Base-by-base conservation (phyloP, 2,797 vertebrate genomes). In the Alca torda region DNA sequence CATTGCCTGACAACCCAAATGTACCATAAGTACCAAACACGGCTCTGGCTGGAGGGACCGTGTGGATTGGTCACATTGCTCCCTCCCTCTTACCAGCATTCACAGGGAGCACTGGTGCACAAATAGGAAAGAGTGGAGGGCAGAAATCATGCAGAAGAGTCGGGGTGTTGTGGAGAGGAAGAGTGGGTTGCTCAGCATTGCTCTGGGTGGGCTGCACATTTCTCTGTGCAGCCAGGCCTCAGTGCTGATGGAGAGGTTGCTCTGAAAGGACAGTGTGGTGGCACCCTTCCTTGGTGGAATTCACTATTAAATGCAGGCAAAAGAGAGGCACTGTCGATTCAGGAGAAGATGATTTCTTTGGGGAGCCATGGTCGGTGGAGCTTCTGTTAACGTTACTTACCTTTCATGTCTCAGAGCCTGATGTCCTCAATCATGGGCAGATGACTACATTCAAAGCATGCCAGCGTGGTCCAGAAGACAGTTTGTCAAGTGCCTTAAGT, bases 321-420 rank as follows among this genome's bases (percentile, higher is more conserved):
- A 59, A 77, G 33, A 1, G 1, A 50, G 19, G 21, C 26, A 31
- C 11, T 25, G 13, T 28, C 0, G 0, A 2, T 63, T 57, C 13
- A 13, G 14, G 26, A 82, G 15, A 11, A 69, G 26, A 54, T 1
- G 2, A n/a, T 57, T 73, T 77, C 7, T 46, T 46, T 6, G 7
- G 24, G 50, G 16, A 93, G 56, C 26, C 20, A 30, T 5, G 17
- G 43, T 17, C 90, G 30, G 43, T 39, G 35, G 10, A 88, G 13
- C 24, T 74, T 59, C 68, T 89, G 4, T 41, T 50, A 24, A 43
- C 6, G 4, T 11, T 82, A 30, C 19, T 65, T 69, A 28, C 11
- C 39, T 77, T 69, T 48, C 60, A 61, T 1, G 5, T 28, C 39
- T 75, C 43, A 14, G 10, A 13, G 20, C 18, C 23, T 46, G 15